Evolutionary conservation across 2,113 vertebrate genomes (phyloP), one percentile per base, ranked within the genome.

Genomic region (Ovibos moschatus): DNA sequence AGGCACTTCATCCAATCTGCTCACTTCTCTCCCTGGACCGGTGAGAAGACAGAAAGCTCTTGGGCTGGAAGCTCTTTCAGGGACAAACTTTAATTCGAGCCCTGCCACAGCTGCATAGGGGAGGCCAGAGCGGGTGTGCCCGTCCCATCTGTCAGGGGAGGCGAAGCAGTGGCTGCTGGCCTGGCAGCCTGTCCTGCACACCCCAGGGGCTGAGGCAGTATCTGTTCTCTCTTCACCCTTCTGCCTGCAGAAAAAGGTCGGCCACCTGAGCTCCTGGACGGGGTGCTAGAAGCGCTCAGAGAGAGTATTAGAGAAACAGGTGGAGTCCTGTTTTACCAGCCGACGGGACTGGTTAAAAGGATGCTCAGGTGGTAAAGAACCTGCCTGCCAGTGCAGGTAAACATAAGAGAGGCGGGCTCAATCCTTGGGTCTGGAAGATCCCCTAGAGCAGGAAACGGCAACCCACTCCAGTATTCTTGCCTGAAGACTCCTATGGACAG

Each of bases 101-200:
- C 51, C 62, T 2, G 40, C 27, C 5, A 5, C 0, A 12, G 27
- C 12, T 2, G 1, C 3, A 0, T 14, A 3, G 27, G 14, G 21
- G 6, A 19, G 23, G 58, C 10, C 1, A 14, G 85, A 58, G 47
- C 0, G 0, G 3, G 6, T 1, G 9, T 28, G 3, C 57, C 16
- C 43, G 3, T 27, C 30, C 74, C 23, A 0, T 4, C 89, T 17
- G 40, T 19, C 51, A 17, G 28, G 55, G 5, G 55, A 8, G 11
- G 55, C 0, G 7, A 19, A 2, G 43, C 14, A 1, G 0, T 6
- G 43, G 8, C 8, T 11, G 16, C 51, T 1, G 19, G 83, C 1
- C 1, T 2, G 4, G 87, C 51, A 33, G 47, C 57, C 43, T 2
- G 33, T 27, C 30, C 81, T 12, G 23, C 6, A 7, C 13, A 7